Evolutionary conservation across 2,113 vertebrate genomes (phyloP).

Genomic region (Myrmophylax atrothorax): DNA sequence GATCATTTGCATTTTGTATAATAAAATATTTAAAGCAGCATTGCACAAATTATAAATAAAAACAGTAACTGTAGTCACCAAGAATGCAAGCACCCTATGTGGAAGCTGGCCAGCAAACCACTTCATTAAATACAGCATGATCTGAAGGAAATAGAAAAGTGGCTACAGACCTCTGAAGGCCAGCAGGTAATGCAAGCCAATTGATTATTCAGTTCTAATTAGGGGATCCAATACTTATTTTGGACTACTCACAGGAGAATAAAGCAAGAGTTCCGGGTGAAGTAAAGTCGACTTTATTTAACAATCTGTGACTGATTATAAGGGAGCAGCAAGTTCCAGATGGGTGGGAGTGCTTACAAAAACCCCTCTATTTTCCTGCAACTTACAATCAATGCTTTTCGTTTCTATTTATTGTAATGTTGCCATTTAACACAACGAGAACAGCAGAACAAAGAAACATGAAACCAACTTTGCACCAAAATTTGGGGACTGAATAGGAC

Average conservation of each 20-base stretch:
- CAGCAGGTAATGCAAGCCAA: conserved; percentile 62
- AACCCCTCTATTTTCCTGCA: conserved; percentile 44
- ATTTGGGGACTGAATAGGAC: conserved; percentile 11
- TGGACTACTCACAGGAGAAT: conserved; percentile 34
- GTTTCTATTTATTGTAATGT: conserved; percentile 2
- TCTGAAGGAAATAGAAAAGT: conserved; percentile 34
- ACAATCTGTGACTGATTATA: conserved; percentile 66
- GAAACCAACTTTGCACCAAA: conserved; percentile 38
- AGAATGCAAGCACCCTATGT: not conserved
- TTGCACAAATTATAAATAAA: conserved; percentile 32
- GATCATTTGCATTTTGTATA: conserved; percentile 13
- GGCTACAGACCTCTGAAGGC: conserved; percentile 38
- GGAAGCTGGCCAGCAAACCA: conserved; percentile 39
- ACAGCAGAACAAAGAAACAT: conserved; percentile 23
- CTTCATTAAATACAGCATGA: conserved; percentile 9
- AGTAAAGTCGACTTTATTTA: conserved; percentile 51
- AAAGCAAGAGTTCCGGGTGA: conserved; percentile 44
- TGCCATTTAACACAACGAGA: conserved; percentile 4
- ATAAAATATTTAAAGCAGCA: conserved; percentile 43
- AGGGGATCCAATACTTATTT: conserved; percentile 52
- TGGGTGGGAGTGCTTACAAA: conserved; percentile 60
- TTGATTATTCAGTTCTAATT: conserved; percentile 61
- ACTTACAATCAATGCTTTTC: conserved; percentile 51
- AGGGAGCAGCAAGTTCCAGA: conserved; percentile 65
- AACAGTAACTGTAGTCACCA: conserved; percentile 9